phyloP scores from a whole-genome alignment of 2,888 invertebrate species.

The Periphyllus acericola region DNA sequence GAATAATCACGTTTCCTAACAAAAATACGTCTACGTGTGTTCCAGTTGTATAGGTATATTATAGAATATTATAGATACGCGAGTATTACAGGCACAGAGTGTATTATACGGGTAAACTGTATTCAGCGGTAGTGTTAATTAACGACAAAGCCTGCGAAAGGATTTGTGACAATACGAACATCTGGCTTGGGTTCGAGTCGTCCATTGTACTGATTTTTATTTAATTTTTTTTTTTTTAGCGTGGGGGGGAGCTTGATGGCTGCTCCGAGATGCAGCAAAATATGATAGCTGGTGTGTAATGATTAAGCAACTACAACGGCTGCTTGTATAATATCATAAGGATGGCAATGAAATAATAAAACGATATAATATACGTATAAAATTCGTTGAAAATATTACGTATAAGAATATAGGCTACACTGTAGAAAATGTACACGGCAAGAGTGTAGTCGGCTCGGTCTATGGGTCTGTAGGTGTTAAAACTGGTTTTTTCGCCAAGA shows the following conservation, averaged over 20 bases:
- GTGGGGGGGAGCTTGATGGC: not conserved
- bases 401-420: slow-evolving; percentile 32
- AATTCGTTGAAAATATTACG: slow-evolving; percentile 41
- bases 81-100: not conserved
- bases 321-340: slow-evolving; percentile 3
- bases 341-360: slow-evolving; percentile 11
- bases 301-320: slow-evolving; percentile 23
- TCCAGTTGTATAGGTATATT: not conserved
- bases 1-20: slow-evolving; percentile 33
- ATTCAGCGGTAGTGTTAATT: slow-evolving; percentile 7
- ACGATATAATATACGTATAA: not conserved
- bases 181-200: not conserved
- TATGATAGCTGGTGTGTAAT: not conserved
- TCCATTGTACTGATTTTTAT: slow-evolving; percentile 28
- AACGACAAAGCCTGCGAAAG: not conserved
- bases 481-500: slow-evolving; percentile 58
- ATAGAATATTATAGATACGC: not conserved
- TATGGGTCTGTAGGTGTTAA: slow-evolving; percentile 51
- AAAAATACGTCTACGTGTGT: not conserved
- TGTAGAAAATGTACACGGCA: slow-evolving; percentile 11
- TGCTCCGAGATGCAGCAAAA: not conserved
- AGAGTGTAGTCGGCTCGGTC: slow-evolving; percentile 9
- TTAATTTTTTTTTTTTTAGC: not conserved
- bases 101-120: not conserved
- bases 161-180: slow-evolving; percentile 3